A percentile compares a stretch with the other conserved stretches of the same genome.
Conservation (phyloP, 2,113 vertebrate genomes). For the Salminus brasiliensis region DNA sequence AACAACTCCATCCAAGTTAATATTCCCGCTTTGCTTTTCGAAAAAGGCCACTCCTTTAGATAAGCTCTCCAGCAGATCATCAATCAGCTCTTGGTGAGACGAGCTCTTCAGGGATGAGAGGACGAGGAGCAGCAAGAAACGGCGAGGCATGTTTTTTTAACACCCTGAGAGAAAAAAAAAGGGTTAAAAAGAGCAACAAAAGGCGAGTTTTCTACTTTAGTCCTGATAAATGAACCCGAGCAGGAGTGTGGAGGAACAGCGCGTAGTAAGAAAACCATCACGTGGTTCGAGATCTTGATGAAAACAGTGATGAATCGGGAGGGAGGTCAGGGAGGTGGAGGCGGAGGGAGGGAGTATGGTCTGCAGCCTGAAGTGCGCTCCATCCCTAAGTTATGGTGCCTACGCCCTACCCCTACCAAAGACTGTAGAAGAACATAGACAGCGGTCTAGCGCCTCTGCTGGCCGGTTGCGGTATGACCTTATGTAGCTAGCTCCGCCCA, state of each 20-base stretch:
- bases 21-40: conserved; percentile 70
- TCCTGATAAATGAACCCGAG: neutral
- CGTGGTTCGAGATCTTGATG: conserved; percentile 7
- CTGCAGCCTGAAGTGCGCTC: neutral
- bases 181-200: neutral
- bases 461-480: too few relatives aligned
- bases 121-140: conserved; percentile 53
- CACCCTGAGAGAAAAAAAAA: neutral
- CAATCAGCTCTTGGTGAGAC: conserved; percentile 67
- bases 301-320: neutral
- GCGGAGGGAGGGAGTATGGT: too few relatives aligned
- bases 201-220: neutral
- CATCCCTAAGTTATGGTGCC: neutral
- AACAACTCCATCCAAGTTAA: conserved; percentile 83
- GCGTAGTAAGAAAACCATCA: conserved; percentile 6
- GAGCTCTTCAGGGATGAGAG: conserved; percentile 43
- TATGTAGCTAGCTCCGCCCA: too few relatives aligned
- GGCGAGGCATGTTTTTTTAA: conserved; percentile 60
- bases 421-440: too few relatives aligned
- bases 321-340: too few relatives aligned
- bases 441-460: too few relatives aligned
- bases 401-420: neutral
- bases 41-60: conserved; percentile 77
- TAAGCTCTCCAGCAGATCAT: conserved; percentile 75
- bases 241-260: neutral